These are phyloP conservation scores for Rhopalosiphum maidis DNA, from an alignment of 1,140 invertebrate genomes.

Conservation along the genomic window DNA sequence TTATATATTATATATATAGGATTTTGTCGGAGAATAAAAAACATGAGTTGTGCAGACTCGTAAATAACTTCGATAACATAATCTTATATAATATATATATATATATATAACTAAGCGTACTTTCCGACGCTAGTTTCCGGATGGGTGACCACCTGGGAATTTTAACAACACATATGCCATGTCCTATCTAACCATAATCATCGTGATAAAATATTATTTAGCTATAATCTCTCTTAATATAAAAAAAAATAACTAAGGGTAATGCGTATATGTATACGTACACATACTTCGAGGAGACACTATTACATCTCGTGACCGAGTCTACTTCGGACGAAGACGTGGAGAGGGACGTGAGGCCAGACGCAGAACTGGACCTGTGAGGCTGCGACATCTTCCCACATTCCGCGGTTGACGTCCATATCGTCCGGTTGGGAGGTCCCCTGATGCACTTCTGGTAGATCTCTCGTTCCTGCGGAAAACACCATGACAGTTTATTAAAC, in stretches of 20 bases:
- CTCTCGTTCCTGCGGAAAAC: slow-evolving; percentile 68
- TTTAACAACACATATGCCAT: no score
- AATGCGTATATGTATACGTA: background rate
- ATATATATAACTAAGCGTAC: background rate
- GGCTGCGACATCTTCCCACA: slow-evolving; percentile 73
- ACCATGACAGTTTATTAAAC: background rate
- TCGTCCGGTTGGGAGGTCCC: slow-evolving; percentile 75
- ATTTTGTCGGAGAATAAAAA: background rate
- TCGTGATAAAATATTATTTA: no score
- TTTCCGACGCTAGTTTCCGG: no score
- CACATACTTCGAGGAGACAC: slow-evolving; percentile 59
- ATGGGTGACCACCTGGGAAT: no score
- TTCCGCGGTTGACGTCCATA: slow-evolving; percentile 63
- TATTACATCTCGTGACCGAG: slow-evolving; percentile 58
- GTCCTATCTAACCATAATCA: no score
- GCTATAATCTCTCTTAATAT: no score
- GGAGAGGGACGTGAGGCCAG: slow-evolving; percentile 38
- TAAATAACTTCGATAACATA: background rate
- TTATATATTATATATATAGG: background rate
- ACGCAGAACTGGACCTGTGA: slow-evolving; percentile 68
- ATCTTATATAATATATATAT: background rate
- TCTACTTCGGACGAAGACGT: slow-evolving; percentile 38
- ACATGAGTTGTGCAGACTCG: background rate
- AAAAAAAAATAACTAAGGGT: no score
- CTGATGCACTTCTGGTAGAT: slow-evolving; percentile 75